Conservation (phyloP, 2,113 vertebrate species). For the Coptodon bakossiorum region DNA sequence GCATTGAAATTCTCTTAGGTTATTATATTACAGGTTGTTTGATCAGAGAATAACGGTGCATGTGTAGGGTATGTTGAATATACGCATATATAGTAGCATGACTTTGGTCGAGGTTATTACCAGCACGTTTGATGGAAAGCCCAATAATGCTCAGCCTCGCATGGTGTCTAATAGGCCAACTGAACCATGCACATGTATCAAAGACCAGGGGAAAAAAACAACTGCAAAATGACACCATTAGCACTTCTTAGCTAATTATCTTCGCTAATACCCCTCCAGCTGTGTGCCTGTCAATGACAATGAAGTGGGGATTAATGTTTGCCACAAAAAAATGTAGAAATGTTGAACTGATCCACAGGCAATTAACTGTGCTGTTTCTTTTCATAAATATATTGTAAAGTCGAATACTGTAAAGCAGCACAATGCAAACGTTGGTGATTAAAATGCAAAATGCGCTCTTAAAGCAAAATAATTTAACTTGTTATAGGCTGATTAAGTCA, state of each 20-base stretch:
- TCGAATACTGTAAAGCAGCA: neutral
- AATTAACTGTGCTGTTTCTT: neutral
- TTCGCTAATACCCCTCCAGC: slow-evolving; percentile 8
- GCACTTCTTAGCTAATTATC: slow-evolving; percentile 32
- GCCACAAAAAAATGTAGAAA: neutral
- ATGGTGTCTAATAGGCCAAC: neutral
- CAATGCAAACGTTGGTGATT: neutral
- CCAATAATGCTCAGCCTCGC: neutral
- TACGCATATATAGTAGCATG: neutral
- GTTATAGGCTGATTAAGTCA: neutral
- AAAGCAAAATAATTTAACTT: neutral
- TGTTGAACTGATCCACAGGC: neutral
- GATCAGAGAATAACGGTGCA: neutral
- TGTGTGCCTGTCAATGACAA: slow-evolving; percentile 5
- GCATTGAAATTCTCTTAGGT: neutral
- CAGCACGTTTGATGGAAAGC: neutral
- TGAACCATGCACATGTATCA: neutral
- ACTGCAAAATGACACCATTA: slow-evolving; percentile 21
- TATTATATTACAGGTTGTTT: neutral
- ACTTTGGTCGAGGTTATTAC: slow-evolving; percentile 29
- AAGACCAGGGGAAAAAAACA: neutral
- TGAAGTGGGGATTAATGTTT: slow-evolving; percentile 18
- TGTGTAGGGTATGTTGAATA: neutral
- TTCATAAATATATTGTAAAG: neutral
- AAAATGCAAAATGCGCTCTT: neutral